Percentiles rank a stretch among this genome's conserved stretches.
phyloP scores from a whole-genome alignment of 2,113 vertebrate genomes.

The Gadus chalcogrammus region DNA sequence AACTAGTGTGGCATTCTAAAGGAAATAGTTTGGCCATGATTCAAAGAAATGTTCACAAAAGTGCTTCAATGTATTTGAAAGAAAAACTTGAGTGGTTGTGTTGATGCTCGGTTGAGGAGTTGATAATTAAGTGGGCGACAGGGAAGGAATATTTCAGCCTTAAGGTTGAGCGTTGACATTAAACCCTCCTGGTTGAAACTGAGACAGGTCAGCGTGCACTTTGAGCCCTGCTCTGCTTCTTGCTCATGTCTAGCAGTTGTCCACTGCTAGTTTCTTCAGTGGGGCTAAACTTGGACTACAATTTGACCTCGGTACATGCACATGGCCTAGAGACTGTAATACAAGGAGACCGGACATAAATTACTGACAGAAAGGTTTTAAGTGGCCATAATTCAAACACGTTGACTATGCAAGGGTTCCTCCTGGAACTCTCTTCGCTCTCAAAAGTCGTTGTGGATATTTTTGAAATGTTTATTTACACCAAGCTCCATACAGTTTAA shows the following conservation, averaged over 20 bases:
- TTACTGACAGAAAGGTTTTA: slow-evolving; percentile 48
- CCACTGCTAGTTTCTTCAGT: slow-evolving; percentile 34
- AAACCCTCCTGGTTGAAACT: slow-evolving; percentile 26
- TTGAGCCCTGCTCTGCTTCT: slow-evolving; percentile 11
- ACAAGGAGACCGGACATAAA: slow-evolving; percentile 50
- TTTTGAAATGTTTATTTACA: slow-evolving; percentile 52
- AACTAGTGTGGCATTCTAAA: too few species aligned
- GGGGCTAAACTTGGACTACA: slow-evolving; percentile 48
- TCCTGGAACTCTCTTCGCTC: background rate
- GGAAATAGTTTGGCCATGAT: too few species aligned
- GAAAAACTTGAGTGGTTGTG: too few species aligned
- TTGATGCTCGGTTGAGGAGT: too few species aligned
- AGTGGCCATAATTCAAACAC: slow-evolving; percentile 2
- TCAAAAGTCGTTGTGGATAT: background rate
- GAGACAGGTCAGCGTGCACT: slow-evolving; percentile 40
- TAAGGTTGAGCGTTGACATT: slow-evolving; percentile 17
- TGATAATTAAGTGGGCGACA: background rate
- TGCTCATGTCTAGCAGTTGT: slow-evolving; percentile 33
- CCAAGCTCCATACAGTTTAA: slow-evolving; percentile 21
- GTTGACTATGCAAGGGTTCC: background rate
- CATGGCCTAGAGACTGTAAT: slow-evolving; percentile 41
- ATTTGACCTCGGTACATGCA: slow-evolving; percentile 37
- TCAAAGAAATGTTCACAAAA: too few species aligned
- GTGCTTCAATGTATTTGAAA: too few species aligned
- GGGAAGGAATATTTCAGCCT: background rate